A percentile compares a stretch with the other conserved stretches of the same genome.
phyloP scores from a whole-genome alignment of 2,888 invertebrate genomes.

The Drosophila stalkeri region DNA sequence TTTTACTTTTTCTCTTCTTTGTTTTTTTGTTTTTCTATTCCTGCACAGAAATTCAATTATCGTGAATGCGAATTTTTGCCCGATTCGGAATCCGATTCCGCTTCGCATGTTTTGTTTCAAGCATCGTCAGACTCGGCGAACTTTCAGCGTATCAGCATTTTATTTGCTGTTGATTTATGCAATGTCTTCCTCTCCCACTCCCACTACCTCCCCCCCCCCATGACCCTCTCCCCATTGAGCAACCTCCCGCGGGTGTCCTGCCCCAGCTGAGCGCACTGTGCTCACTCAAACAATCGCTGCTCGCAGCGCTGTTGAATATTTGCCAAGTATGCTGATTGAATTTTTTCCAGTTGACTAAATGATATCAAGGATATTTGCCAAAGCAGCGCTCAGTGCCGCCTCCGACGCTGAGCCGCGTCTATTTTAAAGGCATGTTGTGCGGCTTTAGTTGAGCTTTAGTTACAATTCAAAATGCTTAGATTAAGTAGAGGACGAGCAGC shows the following conservation, averaged over 20 bases:
- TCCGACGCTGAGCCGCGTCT: conserved; percentile 25
- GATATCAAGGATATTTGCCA: conserved; percentile 84
- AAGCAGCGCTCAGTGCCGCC: conserved; percentile 39
- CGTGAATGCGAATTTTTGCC: conserved; percentile 78
- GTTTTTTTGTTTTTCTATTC: conserved; percentile 54
- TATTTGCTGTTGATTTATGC: conserved; percentile 82
- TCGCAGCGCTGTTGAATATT: conserved; percentile 70
- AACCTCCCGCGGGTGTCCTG: not conserved
- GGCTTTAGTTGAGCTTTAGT: conserved; percentile 21
- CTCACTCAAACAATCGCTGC: conserved; percentile 70
- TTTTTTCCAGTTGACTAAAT: conserved; percentile 84
- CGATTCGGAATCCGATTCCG: conserved; percentile 71
- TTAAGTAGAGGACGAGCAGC: not conserved
- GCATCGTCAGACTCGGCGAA: conserved; percentile 71
- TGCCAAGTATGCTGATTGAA: conserved; percentile 84
- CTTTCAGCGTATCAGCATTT: conserved; percentile 81
- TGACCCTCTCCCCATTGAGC: not conserved
- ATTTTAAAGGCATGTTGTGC: conserved; percentile 37
- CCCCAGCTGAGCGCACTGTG: conserved; percentile 18
- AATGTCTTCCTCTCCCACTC: conserved; percentile 31
- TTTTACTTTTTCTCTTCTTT: conserved; percentile 2
- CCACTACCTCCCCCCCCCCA: not conserved
- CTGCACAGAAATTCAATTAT: conserved; percentile 79
- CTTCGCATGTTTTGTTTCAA: conserved; percentile 81
- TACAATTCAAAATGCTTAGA: not conserved